Conservation (phyloP, 2,888 invertebrate species). For the Drosophila neonasuta region DNA sequence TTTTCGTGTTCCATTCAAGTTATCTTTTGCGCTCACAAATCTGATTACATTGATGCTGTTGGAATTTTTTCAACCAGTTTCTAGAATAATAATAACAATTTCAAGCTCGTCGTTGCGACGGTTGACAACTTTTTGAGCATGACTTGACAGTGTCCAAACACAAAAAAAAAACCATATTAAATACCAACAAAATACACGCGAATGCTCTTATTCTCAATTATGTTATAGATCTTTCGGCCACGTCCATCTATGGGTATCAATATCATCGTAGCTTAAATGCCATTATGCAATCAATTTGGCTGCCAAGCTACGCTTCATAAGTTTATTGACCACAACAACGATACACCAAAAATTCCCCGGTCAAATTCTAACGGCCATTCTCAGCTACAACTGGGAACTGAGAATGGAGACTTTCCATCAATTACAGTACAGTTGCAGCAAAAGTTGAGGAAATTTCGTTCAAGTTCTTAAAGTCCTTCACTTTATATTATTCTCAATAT, state of each 20-base stretch:
- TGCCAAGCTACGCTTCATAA: constrained; percentile 66
- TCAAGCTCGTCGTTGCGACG: constrained; percentile 1
- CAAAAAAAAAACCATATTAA: neutral
- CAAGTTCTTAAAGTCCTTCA: too few relatives aligned
- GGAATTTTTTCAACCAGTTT: constrained; percentile 57
- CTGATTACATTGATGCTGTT: constrained; percentile 74
- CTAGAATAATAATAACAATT: constrained; percentile 11
- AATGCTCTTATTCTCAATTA: constrained; percentile 79
- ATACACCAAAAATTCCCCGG: neutral
- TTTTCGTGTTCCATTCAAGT: constrained; percentile 26
- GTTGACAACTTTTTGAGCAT: constrained; percentile 69
- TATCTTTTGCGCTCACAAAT: constrained; percentile 55
- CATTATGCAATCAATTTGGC: constrained; percentile 74
- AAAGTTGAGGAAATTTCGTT: neutral
- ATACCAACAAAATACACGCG: constrained; percentile 35
- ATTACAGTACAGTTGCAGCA: constrained; percentile 32
- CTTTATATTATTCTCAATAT: too few relatives aligned
- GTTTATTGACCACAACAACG: constrained; percentile 68
- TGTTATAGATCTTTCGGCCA: constrained; percentile 63
- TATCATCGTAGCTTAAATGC: constrained; percentile 55
- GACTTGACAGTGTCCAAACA: constrained; percentile 56
- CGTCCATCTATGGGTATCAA: constrained; percentile 22
- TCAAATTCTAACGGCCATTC: constrained; percentile 41
- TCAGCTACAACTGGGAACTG: constrained; percentile 2
- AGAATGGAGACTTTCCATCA: constrained; percentile 29